Evolutionary conservation across 2,888 invertebrate genomes (phyloP), one percentile per base, ranked within the genome.

Genomic region (Laothoe populi): DNA sequence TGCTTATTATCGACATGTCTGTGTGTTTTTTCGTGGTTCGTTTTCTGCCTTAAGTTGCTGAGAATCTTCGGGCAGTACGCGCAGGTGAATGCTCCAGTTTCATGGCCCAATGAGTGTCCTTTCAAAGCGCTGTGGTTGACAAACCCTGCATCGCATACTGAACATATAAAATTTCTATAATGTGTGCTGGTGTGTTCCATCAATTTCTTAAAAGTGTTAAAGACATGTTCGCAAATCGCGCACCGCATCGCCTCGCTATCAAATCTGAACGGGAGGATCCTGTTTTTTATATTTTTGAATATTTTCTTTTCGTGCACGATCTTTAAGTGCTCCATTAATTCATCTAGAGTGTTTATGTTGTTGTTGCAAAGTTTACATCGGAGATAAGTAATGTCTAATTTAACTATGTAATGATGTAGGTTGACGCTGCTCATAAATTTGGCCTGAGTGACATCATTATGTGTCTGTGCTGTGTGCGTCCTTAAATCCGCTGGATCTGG

Each of bases 111-210:
- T 10, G 64, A 65, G 42, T 70, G 67, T 16, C 62, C 44, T 5
- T 59, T 60, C 8, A 67, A 61, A 11, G 60, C 63, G 16, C 60
- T 60, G 2, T 60, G 49, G 21, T 64, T 70, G 10, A 72, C 63
- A 53, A 82, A 83, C 0, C 77, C 77, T 0, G 71, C 68, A 16
- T 74, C 72, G 58, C 83, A 83, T 0, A 69, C 64, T 1, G 67
- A 62, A 49, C 83, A 83, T 4, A 78, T 62, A 57, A 72, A 76
- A 66, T 79, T 78, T 57, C 72, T 72, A 44, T 73, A 78, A 60
- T 83, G 83, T 0, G 67, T 66, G 13, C 79, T 77, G 73, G 81
- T 78, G 46, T 84, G 83, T 57, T 79, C 74, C 10, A 74, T 68
- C 1, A 80, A 60, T 1, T 71, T 70, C 65, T 74, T 76, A 66